A percentile compares a stretch with the other conserved stretches of the same genome.
These are phyloP conservation scores for Drosophila nr. perissopoda DNA, from an alignment of 2,888 invertebrate species.

Conservation along the genomic window DNA sequence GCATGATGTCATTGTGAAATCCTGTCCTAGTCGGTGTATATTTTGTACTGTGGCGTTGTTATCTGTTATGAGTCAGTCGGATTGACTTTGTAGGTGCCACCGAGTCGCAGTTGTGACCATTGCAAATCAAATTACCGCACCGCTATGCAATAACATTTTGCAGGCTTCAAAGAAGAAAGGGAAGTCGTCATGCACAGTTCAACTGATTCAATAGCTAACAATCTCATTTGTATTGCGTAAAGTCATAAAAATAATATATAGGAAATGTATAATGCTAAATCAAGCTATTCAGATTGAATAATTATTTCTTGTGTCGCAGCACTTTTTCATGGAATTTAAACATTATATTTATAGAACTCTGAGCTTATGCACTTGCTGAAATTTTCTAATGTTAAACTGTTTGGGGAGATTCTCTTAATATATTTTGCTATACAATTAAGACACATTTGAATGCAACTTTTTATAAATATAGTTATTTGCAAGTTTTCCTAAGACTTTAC, in stretches of 20 bases:
- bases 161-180: conserved; percentile 40
- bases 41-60: not conserved
- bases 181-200: conserved; percentile 17
- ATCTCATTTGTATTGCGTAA: conserved; percentile 28
- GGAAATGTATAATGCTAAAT: not conserved
- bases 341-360: not conserved
- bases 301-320: not conserved
- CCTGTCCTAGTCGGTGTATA: conserved; percentile 26
- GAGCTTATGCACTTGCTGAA: not conserved
- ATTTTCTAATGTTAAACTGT: not conserved
- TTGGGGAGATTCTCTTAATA: not conserved
- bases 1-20: conserved; percentile 67
- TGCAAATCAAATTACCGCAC: conserved; percentile 60
- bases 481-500: not conserved
- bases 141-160: conserved; percentile 30
- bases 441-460: not conserved
- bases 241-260: conserved; percentile 15
- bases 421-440: not conserved
- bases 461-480: not conserved
- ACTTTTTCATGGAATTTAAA: not conserved
- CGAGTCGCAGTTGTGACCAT: conserved; percentile 3
- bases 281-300: not conserved
- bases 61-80: conserved; percentile 52
- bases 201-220: conserved; percentile 21
- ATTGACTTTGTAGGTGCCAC: conserved; percentile 25